A percentile compares a stretch with the other conserved stretches of the same genome.
phyloP scores from a whole-genome alignment of 2,797 vertebrate species.

The Xyrichtys novacula region DNA sequence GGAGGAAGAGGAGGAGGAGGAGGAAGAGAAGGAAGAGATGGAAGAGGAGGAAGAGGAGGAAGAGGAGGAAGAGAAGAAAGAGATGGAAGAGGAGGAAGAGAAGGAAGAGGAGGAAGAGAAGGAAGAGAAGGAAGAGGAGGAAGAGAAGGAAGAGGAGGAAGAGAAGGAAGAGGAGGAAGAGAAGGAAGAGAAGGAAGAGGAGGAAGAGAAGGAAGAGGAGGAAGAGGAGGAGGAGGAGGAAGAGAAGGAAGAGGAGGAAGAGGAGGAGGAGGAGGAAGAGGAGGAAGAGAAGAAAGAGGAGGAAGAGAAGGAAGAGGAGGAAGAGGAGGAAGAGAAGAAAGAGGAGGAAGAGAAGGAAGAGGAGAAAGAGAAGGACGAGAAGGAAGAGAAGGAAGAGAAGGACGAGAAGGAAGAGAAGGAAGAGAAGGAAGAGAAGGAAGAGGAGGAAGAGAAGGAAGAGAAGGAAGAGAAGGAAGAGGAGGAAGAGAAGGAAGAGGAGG shows the following conservation, averaged over 20 bases:
- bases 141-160: no score
- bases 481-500: slow-evolving; percentile 14
- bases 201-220: slow-evolving; percentile 20
- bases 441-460: no score
- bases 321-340: slow-evolving; percentile 22
- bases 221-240: no score
- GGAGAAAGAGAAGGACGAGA: slow-evolving; percentile 10
- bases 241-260: slow-evolving; percentile 13
- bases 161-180: slow-evolving; percentile 13
- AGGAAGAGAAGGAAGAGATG: slow-evolving; percentile 12
- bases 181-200: slow-evolving; percentile 11
- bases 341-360: slow-evolving; percentile 13
- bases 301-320: neutral
- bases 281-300: slow-evolving; percentile 15
- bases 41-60: slow-evolving; percentile 14
- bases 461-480: slow-evolving; percentile 17
- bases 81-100: no score
- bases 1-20: slow-evolving; percentile 10
- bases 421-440: slow-evolving; percentile 17
- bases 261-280: slow-evolving; percentile 13
- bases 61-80: slow-evolving; percentile 20
- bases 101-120: slow-evolving; percentile 17
- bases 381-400: no score
- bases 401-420: slow-evolving; percentile 5
- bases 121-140: slow-evolving; percentile 16